A percentile compares a stretch with the other conserved stretches of the same genome.
Conservation (phyloP, 1,140 invertebrate genomes). For the Heliconius melpomene region DNA sequence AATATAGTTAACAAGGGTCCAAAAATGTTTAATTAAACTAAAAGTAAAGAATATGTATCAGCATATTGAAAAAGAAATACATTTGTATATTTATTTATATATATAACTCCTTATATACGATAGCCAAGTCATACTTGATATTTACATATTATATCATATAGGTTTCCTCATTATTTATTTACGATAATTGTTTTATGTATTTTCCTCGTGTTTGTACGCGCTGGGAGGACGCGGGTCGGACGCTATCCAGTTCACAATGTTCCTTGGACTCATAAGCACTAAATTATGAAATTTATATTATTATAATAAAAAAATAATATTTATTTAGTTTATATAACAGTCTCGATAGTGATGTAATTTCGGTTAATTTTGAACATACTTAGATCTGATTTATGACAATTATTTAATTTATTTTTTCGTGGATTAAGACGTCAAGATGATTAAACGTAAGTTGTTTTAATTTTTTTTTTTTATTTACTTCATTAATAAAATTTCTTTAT, state of each 20-base stretch:
- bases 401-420: slow-evolving; percentile 14
- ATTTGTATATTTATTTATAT: too few relatives aligned
- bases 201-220: slow-evolving; percentile 44
- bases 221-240: slow-evolving; percentile 23
- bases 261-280: slow-evolving; percentile 32
- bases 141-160: slow-evolving; percentile 3
- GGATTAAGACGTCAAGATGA: slow-evolving; percentile 31
- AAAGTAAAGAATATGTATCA: too few relatives aligned
- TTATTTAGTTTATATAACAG: not conserved
- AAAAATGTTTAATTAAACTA: too few relatives aligned
- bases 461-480: slow-evolving; percentile 16
- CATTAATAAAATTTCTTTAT: not conserved
- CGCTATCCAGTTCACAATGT: slow-evolving; percentile 33
- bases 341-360: slow-evolving; percentile 20
- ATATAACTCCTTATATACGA: not conserved
- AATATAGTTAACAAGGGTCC: too few relatives aligned
- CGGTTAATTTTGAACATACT: not conserved
- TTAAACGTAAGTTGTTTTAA: slow-evolving; percentile 42
- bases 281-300: slow-evolving; percentile 20
- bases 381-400: slow-evolving; percentile 27
- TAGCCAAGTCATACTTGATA: not conserved
- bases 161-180: slow-evolving; percentile 11
- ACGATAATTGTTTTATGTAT: slow-evolving; percentile 19
- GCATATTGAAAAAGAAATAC: too few relatives aligned
- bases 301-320: slow-evolving; percentile 4